A percentile compares a stretch with the other conserved stretches of the same genome.
phyloP scores from a whole-genome alignment of 2,888 invertebrate species.

The Rhagophthalmus giganteus region DNA sequence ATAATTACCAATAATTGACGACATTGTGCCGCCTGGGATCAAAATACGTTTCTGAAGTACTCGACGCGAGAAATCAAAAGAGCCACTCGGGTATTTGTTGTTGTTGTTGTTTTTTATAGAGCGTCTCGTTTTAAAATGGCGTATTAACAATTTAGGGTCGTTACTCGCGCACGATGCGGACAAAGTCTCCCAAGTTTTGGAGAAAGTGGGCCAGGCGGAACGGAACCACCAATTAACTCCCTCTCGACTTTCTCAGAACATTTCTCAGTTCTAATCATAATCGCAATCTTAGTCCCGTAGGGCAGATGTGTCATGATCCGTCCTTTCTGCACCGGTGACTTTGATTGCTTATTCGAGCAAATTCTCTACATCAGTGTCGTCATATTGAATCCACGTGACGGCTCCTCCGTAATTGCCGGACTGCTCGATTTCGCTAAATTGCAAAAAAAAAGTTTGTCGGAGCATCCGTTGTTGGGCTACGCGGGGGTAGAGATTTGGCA shows the following conservation, averaged over 20 bases:
- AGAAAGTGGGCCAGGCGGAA: conserved; percentile 2
- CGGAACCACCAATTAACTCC: conserved; percentile 15
- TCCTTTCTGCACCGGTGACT: conserved; percentile 22
- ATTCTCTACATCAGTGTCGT: conserved; percentile 24
- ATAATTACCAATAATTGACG: no score
- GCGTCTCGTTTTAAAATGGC: no score
- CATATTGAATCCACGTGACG: conserved; percentile 20
- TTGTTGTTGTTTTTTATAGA: no score
- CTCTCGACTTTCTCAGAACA: conserved; percentile 12
- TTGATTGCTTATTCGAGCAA: conserved; percentile 26
- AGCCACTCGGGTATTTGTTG: no score
- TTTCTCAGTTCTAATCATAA: conserved; percentile 26
- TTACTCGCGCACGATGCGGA: neutral
- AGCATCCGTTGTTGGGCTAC: conserved; percentile 9
- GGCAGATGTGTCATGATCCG: conserved; percentile 28
- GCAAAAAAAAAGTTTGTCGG: conserved; percentile 12
- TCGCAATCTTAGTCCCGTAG: conserved; percentile 24
- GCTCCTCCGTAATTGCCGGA: conserved; percentile 16
- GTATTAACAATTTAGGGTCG: neutral
- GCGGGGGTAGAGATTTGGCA: no score
- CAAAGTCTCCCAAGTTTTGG: neutral
- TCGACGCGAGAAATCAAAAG: no score
- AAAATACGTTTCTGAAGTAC: no score
- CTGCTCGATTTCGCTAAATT: conserved; percentile 10
- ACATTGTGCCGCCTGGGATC: no score